Base-by-base conservation (phyloP, 37 sponge, comb jelly and placozoan species). In the Chondrosia reniformis region DNA sequence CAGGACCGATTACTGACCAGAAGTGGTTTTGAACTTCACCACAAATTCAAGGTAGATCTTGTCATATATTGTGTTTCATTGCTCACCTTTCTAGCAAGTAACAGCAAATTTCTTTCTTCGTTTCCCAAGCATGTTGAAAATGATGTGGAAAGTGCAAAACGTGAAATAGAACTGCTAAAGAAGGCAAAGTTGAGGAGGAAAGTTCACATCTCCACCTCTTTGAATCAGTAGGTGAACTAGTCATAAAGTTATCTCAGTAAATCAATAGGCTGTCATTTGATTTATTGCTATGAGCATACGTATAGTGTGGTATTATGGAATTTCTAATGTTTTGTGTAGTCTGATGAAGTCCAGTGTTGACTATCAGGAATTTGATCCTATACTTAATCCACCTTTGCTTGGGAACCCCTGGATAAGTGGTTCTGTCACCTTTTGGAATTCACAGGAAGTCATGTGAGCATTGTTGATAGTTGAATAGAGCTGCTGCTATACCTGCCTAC, bases 341-440 rank as follows among this genome's bases (percentile, higher is more conserved):
- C 34, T 86, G 36, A 44, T 80, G 27, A 72, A 33, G 21, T 52
- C 72, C 45, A 69, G 79, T 40, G 37, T 27, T 0, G 58, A 43
- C 36, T 91, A 91, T 32, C 21, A 39, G 33, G 87, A 86, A 12
- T 83, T 80, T 79, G 91, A 91, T 69, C 87, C 91, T 37, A 67
- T 86, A 42, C 19, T 91, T 46, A 67, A 57, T 9, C 41, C 81
- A 5, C 84, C 84, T 3, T 42, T 41, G 6, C 66, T 67, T 25
- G 63, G 79, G 57, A 91, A 91, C 78, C 91, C 91, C 0, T 91
- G 91, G 91, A 30, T 91, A 25, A 55, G 83, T 9, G 74, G 74
- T n/a, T 83, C 83, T 67, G 34, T 31, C 28, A 43, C 78, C 10
- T 52, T 80, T 30, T 91, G 91, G 91, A 31, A 32, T 21, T 45